phyloP scores from a whole-genome alignment of 2,113 vertebrate genomes.

The Piliocolobus tephrosceles region DNA sequence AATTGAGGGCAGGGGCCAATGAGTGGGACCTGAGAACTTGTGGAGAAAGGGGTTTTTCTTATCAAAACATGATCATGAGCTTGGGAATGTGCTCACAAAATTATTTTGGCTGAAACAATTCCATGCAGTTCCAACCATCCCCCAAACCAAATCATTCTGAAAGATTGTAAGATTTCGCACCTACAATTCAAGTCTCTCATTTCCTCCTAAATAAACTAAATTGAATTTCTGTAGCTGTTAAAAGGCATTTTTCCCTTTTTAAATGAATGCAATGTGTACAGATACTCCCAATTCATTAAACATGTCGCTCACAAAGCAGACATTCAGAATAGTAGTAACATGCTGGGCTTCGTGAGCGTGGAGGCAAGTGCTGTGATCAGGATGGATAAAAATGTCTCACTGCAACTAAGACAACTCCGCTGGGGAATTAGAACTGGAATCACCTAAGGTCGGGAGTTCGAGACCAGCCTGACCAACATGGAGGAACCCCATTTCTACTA shows the following conservation, averaged over 20 bases:
- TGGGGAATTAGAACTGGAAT: background rate
- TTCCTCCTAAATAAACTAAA: conserved; percentile 81
- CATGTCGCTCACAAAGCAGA: conserved; percentile 54
- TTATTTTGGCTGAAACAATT: conserved; percentile 16
- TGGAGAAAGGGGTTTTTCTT: conserved; percentile 63
- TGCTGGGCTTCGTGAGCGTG: conserved; percentile 67
- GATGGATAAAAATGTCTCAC: conserved; percentile 55
- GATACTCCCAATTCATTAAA: conserved; percentile 75
- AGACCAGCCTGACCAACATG: no score
- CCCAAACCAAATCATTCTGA: conserved; percentile 54
- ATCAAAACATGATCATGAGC: conserved; percentile 58
- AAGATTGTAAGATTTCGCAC: conserved; percentile 22
- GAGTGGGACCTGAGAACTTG: conserved; percentile 40
- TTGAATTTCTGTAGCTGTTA: conserved; percentile 72
- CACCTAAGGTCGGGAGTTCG: no score
- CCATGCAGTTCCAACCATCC: background rate
- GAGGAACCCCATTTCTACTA: no score
- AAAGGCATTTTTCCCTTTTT: conserved; percentile 64
- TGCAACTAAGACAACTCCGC: background rate
- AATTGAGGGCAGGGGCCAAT: conserved; percentile 12
- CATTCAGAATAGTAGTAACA: conserved; percentile 57
- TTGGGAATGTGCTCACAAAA: background rate
- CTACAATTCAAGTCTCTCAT: conserved; percentile 77
- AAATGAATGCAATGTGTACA: conserved; percentile 66
- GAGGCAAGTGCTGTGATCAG: conserved; percentile 41